Evolutionary conservation across 2,888 invertebrate species (phyloP), one percentile per base, ranked within the genome.

Genomic region (Hedychridium roseum): DNA sequence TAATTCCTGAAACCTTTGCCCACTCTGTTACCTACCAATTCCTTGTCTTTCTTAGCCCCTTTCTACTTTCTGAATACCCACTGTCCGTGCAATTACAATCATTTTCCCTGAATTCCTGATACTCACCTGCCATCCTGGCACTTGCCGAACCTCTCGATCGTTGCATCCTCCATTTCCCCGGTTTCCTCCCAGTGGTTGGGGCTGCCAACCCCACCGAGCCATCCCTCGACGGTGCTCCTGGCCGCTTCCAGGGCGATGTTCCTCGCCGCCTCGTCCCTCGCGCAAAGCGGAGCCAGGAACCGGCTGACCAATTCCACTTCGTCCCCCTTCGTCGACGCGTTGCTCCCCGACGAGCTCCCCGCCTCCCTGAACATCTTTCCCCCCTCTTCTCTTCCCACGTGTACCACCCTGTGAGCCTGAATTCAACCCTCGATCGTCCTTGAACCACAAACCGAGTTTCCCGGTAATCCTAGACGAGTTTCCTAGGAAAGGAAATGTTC

Each of bases 191-290:
- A 77, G 53, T 80, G 79, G 65, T 80, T 80, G 28, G 82, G 81
- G 61, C 81, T 82, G 23, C 80, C 82, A 54, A 82, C 81, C 21
- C 82, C 82, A 43, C 82, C 82, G 57, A 83, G 71, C 83, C 83
- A 83, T 28, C 81, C 81, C 64, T 82, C 82, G 47, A 83, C 82
- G 32, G 82, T 82, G 54, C 79, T 81, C 57, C 81, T 80, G 45
- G 82, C 82, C 27, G 80, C 80, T 38, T 81, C 82, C 62, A 83
- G 65, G 12, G 83, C 83, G 54, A 82, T 68, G 60, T 82, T 81
- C 49, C 83, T 76, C 20, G 81, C 80, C 41, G 80, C 72, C 57
- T 81, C 81, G 68, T 83, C 82, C 46, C 82, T 79, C 52, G 82
- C 82, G 68, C 83, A 83, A 51, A 83, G 77, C 50, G 82, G 82